These are phyloP conservation scores for Julus scanicus DNA, from an alignment of 2,888 invertebrate species.

Conservation along the genomic window DNA sequence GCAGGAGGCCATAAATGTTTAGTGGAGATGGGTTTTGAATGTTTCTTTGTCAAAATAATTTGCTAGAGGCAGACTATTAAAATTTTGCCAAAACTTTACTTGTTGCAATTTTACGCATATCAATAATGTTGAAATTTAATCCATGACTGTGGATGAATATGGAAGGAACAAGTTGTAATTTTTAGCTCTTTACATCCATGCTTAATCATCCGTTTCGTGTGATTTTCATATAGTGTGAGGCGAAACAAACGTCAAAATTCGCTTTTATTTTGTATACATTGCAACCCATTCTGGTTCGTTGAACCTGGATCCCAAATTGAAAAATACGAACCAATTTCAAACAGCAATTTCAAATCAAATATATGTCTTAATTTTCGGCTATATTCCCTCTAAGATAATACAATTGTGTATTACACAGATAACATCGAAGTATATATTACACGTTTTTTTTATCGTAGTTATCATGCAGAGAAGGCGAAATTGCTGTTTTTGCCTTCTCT, in stretches of 20 bases:
- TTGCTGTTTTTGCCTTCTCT: background rate
- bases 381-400: background rate
- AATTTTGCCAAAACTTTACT: no score
- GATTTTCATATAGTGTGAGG: background rate
- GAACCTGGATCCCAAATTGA: background rate
- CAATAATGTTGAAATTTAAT: no score
- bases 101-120: no score
- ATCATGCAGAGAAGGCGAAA: background rate
- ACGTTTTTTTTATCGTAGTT: background rate
- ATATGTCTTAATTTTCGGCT: background rate
- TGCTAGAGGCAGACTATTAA: no score
- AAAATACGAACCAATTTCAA: background rate
- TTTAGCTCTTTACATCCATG: background rate
- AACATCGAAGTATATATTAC: constrained; percentile 3
- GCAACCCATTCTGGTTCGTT: background rate
- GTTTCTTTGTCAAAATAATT: no score
- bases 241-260: background rate
- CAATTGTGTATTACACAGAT: background rate
- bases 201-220: background rate
- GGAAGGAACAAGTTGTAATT: no score
- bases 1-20: no score
- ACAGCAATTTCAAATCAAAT: background rate
- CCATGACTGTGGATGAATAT: no score
- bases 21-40: no score
- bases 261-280: background rate